Base-by-base conservation (phyloP, 2,797 vertebrate genomes). In the Alectoris magna region DNA sequence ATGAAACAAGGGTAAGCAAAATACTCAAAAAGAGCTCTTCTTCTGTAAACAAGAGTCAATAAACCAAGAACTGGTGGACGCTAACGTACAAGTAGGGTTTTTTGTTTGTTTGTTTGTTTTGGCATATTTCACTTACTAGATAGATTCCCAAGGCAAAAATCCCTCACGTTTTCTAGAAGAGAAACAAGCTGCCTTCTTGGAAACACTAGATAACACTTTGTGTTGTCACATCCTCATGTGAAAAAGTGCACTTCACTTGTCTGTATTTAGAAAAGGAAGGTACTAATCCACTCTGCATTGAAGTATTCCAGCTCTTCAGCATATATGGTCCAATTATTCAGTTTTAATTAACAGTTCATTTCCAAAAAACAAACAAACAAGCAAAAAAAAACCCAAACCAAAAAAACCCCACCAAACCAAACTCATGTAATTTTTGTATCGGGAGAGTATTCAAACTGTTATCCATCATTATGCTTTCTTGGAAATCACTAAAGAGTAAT, bases 21-120 rank as follows among this genome's bases (percentile, higher is more conserved):
- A 56, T 6, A 27, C 60, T 96, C 94, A 36, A 83, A 74, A 87
- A 63, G 51, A n/a, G 24, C 80, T 91, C 39, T 51, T 94, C 96
- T 92, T 86, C 59, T 60, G 49, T 78, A 91, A 95, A 87, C 24
- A 69, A 69, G 56, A 92, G 38, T 66, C 22, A 31, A 86, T 55
- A 88, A 85, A 90, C 24, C 76, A 84, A 84, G 44, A 60, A 27
- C 46, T 84, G 39, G 58, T 84, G 18, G 24, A 55, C 51, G 75
- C 69, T 31, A 44, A 93, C 91, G n/a, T n/a, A 23, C 9, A 64
- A 16, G 67, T 26, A 15, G 39, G 60, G 31, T 63, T 72, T 46
- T 70, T 69, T 58, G 13, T 31, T 55, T 29, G 49, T 51, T 55
- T 55, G 51, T 17, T 58, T 22, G 26, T 66, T 83, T 36, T 75